Conservation (phyloP, 2,888 invertebrate species). For the Phasia obesa region DNA sequence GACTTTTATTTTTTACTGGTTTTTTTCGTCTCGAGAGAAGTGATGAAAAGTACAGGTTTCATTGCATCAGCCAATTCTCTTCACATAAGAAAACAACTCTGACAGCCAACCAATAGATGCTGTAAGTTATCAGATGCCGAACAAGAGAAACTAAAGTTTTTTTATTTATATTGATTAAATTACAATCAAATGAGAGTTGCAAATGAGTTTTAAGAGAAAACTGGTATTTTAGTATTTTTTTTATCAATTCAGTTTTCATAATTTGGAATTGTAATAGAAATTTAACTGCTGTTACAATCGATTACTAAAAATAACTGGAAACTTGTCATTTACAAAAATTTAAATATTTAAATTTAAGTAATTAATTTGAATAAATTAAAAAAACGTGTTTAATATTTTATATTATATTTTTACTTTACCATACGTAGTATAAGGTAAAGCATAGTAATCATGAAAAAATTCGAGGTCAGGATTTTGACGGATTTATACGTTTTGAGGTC, state of each 20-base stretch:
- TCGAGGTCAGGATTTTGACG: too few species aligned
- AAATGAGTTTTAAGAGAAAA: conserved; percentile 6
- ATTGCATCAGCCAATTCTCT: conserved; percentile 81
- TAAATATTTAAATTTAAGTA: too few species aligned
- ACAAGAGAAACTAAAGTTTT: conserved; percentile 8
- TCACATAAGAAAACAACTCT: conserved; percentile 31
- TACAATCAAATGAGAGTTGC: conserved; percentile 24
- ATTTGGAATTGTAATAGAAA: too few species aligned
- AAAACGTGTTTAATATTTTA: too few species aligned
- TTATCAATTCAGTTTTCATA: not conserved
- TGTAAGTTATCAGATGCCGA: conserved; percentile 6
- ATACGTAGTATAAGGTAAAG: too few species aligned
- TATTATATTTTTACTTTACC: too few species aligned
- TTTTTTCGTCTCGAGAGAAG: conserved; percentile 49
- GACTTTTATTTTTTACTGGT: conserved; percentile 13
- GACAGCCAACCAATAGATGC: not conserved
- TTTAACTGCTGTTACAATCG: too few species aligned
- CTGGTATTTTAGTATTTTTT: conserved; percentile 31
- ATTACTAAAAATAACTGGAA: too few species aligned
- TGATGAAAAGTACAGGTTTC: conserved; percentile 78
- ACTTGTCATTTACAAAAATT: too few species aligned
- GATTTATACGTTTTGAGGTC: too few species aligned
- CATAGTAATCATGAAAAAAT: too few species aligned
- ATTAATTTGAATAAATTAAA: too few species aligned
- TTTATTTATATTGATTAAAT: conserved; percentile 24